Conservation (phyloP, 2,888 invertebrate genomes). For the Dicycla oo region DNA sequence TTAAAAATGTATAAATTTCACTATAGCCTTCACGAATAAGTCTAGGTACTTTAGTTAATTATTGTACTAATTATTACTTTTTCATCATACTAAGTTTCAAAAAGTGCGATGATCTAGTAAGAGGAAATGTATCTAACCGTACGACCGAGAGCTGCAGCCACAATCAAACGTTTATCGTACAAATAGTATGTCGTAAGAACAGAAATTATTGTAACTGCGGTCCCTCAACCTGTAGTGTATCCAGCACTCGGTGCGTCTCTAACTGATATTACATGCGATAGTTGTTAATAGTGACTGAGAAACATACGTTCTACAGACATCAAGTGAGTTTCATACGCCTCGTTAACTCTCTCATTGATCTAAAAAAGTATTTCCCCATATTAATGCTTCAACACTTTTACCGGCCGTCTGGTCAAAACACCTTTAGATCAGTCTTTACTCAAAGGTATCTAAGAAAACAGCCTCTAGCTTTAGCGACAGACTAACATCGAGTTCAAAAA, state of each 20-base stretch:
- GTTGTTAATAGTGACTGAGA: slow-evolving; percentile 3
- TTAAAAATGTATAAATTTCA: too few species aligned
- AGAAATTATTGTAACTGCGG: slow-evolving; percentile 15
- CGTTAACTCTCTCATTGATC: too few species aligned
- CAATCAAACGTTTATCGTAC: neutral
- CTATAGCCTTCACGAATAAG: neutral
- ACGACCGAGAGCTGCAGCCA: too few species aligned
- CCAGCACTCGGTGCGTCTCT: neutral
- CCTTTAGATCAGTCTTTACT: neutral
- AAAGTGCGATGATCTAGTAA: too few species aligned
- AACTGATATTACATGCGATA: slow-evolving; percentile 23
- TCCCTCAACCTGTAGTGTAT: neutral
- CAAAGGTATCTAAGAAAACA: neutral
- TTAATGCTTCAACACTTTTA: neutral
- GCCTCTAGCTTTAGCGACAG: neutral
- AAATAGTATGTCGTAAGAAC: slow-evolving; percentile 20
- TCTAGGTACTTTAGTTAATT: too few species aligned
- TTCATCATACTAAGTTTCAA: neutral
- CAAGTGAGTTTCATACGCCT: neutral
- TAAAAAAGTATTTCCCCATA: too few species aligned
- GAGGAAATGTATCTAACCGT: neutral
- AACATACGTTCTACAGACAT: neutral
- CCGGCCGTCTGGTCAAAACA: too few species aligned
- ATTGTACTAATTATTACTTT: too few species aligned
- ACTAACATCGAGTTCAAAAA: neutral